Evolutionary conservation across 2,797 vertebrate genomes (phyloP).

Genomic region (Oreochromis grahami): DNA sequence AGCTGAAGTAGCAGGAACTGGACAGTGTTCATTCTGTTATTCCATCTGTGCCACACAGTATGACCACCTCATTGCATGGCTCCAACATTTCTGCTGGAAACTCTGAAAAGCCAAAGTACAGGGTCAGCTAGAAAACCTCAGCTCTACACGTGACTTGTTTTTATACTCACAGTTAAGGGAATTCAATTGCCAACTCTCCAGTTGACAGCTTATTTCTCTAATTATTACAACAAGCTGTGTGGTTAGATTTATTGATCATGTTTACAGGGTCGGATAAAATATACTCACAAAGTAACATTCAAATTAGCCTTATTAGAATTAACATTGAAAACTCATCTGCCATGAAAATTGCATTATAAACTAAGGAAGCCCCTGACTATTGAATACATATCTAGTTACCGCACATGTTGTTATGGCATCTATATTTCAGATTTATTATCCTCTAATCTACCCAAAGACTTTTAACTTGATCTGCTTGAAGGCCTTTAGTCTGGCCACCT

Average conservation of each 20-base stretch:
- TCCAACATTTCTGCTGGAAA: not conserved
- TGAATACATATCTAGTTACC: slow-evolving; percentile 32
- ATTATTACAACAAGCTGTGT: not conserved
- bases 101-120: not conserved
- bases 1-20: not conserved
- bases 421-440: slow-evolving; percentile 38
- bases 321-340: not conserved
- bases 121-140: not conserved
- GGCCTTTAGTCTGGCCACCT: slow-evolving; percentile 37
- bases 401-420: slow-evolving; percentile 18
- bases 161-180: not conserved
- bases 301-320: not conserved
- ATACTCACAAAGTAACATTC: not conserved
- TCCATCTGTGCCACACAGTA: not conserved
- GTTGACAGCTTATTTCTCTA: not conserved
- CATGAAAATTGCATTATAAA: not conserved
- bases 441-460: slow-evolving; percentile 23
- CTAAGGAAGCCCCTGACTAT: slow-evolving; percentile 1
- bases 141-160: not conserved
- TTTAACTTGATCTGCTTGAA: slow-evolving; percentile 55
- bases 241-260: not conserved
- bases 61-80: not conserved
- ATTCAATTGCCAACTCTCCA: not conserved
- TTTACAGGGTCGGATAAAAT: not conserved
- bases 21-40: not conserved